Conservation (phyloP, 1,140 invertebrate genomes). For the Charaxes varanes region DNA sequence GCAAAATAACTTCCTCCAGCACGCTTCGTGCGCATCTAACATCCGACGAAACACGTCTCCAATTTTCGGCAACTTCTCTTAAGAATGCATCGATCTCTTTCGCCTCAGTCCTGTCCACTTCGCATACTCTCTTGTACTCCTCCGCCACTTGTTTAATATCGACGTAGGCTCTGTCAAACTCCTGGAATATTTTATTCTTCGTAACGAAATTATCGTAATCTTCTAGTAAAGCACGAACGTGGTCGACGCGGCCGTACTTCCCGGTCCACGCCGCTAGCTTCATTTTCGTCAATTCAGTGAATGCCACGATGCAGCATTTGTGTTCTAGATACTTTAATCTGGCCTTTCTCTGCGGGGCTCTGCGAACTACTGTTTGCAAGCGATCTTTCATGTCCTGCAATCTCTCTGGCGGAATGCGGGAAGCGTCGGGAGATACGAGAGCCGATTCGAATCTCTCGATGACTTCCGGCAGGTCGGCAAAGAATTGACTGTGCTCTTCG, state of each 20-base stretch:
- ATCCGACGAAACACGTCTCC: conserved; percentile 93
- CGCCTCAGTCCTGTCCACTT: conserved; percentile 85
- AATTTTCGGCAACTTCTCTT: conserved; percentile 88
- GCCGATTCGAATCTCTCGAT: conserved; percentile 84
- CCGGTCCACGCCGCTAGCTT: conserved; percentile 92
- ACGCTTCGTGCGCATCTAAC: conserved; percentile 92
- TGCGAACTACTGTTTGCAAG: conserved; percentile 81
- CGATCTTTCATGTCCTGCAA: conserved; percentile 86
- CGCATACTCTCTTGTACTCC: conserved; percentile 91
- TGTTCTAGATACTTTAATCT: conserved; percentile 92
- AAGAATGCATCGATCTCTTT: conserved; percentile 88
- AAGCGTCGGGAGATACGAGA: conserved; percentile 76
- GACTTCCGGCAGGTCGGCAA: conserved; percentile 86
- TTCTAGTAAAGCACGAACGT: conserved; percentile 87
- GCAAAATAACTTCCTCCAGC: conserved; percentile 89
- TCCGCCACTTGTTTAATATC: conserved; percentile 94
- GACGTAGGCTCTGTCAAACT: conserved; percentile 93
- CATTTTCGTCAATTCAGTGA: conserved; percentile 90
- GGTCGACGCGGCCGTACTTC: conserved; percentile 90
- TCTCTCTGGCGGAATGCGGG: conserved; percentile 83
- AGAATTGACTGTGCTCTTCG: conserved; percentile 93
- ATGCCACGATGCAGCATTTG: conserved; percentile 93
- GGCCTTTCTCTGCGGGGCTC: conserved; percentile 84
- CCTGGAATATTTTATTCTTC: conserved; percentile 93
- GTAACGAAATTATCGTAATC: conserved; percentile 95